phyloP scores from a whole-genome alignment of 2,797 vertebrate genomes.

The Leucoraja ocellata region DNA sequence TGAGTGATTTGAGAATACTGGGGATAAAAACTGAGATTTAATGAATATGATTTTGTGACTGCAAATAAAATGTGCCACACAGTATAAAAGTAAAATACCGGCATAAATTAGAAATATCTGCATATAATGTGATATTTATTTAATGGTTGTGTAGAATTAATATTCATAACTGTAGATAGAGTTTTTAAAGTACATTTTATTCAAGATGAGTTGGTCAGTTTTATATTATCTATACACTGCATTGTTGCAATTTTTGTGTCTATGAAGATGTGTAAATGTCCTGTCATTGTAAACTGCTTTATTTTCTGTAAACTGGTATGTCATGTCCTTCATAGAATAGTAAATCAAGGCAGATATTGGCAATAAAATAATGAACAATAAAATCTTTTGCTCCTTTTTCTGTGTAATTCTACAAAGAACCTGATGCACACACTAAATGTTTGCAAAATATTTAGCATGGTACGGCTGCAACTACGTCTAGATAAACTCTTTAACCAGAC shows the following conservation, averaged over 20 bases:
- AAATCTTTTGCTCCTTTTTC: background rate
- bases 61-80: slow-evolving; percentile 30
- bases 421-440: slow-evolving; percentile 12
- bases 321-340: slow-evolving; percentile 56
- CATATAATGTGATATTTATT: slow-evolving; percentile 85
- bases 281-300: slow-evolving; percentile 59
- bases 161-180: slow-evolving; percentile 69
- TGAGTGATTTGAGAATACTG: slow-evolving; percentile 25
- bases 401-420: slow-evolving; percentile 9
- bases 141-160: slow-evolving; percentile 61
- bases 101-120: slow-evolving; percentile 74
- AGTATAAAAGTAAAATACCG: slow-evolving; percentile 59
- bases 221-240: slow-evolving; percentile 51
- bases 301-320: slow-evolving; percentile 56
- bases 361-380: slow-evolving; percentile 60
- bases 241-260: slow-evolving; percentile 49
- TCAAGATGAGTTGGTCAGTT: slow-evolving; percentile 54
- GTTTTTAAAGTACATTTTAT: slow-evolving; percentile 59
- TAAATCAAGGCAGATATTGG: slow-evolving; percentile 54
- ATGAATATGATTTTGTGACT: background rate
- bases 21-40: background rate
- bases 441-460: slow-evolving; percentile 7
- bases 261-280: slow-evolving; percentile 57
- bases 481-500: background rate
- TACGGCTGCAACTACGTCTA: background rate